These are phyloP conservation scores for Anas capensis DNA, from an alignment of 2,797 vertebrate genomes.

Conservation along the genomic window DNA sequence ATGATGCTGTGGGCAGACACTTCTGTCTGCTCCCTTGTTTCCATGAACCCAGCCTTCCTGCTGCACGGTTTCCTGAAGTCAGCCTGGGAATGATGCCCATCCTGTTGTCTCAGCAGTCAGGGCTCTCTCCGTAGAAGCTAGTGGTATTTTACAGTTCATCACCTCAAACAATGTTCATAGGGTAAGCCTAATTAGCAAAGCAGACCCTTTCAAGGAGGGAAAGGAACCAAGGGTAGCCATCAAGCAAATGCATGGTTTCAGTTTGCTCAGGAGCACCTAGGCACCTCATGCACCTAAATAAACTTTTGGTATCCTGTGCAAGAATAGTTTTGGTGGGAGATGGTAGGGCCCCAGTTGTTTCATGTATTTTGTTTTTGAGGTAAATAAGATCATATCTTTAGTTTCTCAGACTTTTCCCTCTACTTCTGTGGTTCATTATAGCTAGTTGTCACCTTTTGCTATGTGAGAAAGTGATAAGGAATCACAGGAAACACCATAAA, in stretches of 20 bases:
- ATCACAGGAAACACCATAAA: background rate
- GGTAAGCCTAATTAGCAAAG: background rate
- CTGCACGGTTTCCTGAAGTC: background rate
- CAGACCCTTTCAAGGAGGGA: background rate
- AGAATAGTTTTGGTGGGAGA: background rate
- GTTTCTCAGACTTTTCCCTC: background rate
- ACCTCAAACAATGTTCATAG: background rate
- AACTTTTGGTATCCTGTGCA: background rate
- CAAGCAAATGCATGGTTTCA: background rate
- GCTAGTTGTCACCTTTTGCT: background rate
- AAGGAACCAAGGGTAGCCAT: background rate
- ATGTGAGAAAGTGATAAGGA: slow-evolving; percentile 15
- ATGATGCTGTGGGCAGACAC: background rate
- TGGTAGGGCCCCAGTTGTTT: background rate
- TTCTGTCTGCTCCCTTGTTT: background rate
- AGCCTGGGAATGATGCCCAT: background rate
- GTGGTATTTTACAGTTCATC: background rate
- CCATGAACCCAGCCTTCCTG: background rate
- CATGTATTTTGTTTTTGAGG: background rate
- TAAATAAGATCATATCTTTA: background rate
- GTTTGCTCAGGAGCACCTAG: background rate
- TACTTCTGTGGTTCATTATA: background rate
- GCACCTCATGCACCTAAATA: background rate
- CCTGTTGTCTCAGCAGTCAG: background rate
- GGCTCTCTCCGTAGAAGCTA: background rate